Evolutionary conservation across 2,888 invertebrate species (phyloP).

Genomic region (Ichneumoninae sp.): DNA sequence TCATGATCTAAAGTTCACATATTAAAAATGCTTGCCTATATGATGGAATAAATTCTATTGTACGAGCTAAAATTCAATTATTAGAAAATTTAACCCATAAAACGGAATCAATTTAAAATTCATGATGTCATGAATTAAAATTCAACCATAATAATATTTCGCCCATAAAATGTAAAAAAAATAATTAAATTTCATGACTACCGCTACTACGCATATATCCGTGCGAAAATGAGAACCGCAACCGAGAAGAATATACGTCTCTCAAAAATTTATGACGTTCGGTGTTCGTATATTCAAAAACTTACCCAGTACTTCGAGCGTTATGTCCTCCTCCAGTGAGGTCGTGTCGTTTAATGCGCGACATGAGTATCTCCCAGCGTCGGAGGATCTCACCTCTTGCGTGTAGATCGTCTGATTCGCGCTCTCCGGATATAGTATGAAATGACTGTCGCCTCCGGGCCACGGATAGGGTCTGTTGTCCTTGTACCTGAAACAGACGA

Average conservation of each 20-base stretch:
- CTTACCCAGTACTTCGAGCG: slow-evolving; percentile 89
- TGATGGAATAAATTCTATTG: too few relatives aligned
- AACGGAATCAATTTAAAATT: too few relatives aligned
- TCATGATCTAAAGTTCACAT: too few relatives aligned
- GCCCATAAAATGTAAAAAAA: too few relatives aligned
- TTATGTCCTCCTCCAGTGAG: slow-evolving; percentile 87
- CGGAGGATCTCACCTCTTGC: slow-evolving; percentile 87
- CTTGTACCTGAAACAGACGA: slow-evolving; percentile 88
- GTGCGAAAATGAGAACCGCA: not conserved
- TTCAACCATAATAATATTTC: too few relatives aligned
- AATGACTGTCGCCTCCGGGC: slow-evolving; percentile 89
- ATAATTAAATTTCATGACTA: too few relatives aligned
- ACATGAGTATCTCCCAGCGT: slow-evolving; percentile 91
- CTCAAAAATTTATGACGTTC: not conserved
- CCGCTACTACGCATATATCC: too few relatives aligned
- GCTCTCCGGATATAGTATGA: slow-evolving; percentile 91
- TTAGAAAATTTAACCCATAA: too few relatives aligned
- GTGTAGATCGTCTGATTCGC: slow-evolving; percentile 93
- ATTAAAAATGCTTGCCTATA: too few relatives aligned
- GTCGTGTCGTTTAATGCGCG: slow-evolving; percentile 90
- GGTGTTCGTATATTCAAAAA: slow-evolving; percentile 61
- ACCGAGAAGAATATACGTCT: not conserved
- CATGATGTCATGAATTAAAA: too few relatives aligned
- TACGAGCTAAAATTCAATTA: too few relatives aligned
- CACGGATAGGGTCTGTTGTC: slow-evolving; percentile 91